Conservation (phyloP, 1,140 invertebrate genomes). For the Bombyx mandarina region DNA sequence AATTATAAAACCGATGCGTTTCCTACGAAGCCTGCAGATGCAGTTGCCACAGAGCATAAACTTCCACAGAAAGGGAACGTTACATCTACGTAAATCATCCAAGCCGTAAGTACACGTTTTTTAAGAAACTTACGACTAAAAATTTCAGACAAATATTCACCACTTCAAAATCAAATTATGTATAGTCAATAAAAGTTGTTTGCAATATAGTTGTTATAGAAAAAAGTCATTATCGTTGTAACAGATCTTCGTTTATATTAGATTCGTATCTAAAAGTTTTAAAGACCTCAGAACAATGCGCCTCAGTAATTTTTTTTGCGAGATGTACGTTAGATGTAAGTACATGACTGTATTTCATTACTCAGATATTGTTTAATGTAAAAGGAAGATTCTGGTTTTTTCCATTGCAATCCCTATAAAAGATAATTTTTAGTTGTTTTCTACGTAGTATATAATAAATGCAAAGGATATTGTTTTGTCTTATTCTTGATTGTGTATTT, state of each 20-base stretch:
- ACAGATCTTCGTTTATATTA: no score
- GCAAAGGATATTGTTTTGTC: no score
- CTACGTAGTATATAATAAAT: no score
- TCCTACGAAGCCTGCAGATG: constrained; percentile 48
- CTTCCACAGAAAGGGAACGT: not conserved
- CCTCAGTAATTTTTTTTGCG: constrained; percentile 18
- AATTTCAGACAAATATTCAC: no score
- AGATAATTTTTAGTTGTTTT: no score
- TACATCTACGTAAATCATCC: not conserved
- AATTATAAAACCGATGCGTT: constrained; percentile 33
- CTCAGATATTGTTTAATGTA: constrained; percentile 14
- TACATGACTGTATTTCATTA: constrained; percentile 5
- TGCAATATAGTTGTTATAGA: no score
- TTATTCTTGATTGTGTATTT: no score
- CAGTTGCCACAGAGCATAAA: constrained; percentile 33
- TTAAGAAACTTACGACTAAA: no score
- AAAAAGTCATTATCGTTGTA: no score
- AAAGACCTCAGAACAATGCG: constrained; percentile 9
- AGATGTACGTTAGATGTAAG: constrained; percentile 16
- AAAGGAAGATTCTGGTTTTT: constrained; percentile 9
- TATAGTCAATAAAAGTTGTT: no score
- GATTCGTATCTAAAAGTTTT: constrained; percentile 11
- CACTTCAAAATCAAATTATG: no score
- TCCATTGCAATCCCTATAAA: no score
- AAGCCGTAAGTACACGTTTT: not conserved